Percentiles rank a stretch among this genome's conserved stretches.
Evolutionary conservation across 2,797 vertebrate genomes (phyloP).

Genomic region (Sternarchorhynchus goeldii): DNA sequence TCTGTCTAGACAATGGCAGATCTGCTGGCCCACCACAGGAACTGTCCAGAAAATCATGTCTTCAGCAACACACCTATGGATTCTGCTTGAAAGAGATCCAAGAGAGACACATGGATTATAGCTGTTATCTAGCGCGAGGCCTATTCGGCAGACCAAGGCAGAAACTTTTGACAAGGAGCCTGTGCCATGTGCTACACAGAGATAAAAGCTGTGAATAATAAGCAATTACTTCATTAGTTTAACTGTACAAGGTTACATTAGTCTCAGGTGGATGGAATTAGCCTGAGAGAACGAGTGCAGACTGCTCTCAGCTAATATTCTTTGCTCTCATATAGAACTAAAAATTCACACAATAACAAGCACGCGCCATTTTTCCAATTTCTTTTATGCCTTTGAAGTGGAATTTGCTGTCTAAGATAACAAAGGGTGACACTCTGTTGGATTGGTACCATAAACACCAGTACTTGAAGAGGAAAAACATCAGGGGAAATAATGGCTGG

Average conservation of each 20-base stretch:
- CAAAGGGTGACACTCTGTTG: conserved; percentile 23
- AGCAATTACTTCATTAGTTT: conserved; percentile 34
- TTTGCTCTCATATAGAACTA: neutral
- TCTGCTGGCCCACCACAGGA: conserved; percentile 3
- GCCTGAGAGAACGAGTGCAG: conserved; percentile 9
- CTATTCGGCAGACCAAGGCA: conserved; percentile 6
- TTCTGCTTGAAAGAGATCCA: conserved; percentile 1
- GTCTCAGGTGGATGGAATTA: conserved; percentile 48
- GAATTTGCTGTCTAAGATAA: conserved; percentile 21
- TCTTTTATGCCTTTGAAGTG: conserved; percentile 48
- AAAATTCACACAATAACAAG: conserved; percentile 34
- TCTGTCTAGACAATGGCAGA: conserved; percentile 39
- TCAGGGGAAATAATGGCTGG: conserved; percentile 19
- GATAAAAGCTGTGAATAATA: conserved; percentile 40
- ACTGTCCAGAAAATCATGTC: conserved; percentile 26
- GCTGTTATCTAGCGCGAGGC: neutral
- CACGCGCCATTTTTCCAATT: conserved; percentile 24
- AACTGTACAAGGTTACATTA: conserved; percentile 25
- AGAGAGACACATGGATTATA: conserved; percentile 14
- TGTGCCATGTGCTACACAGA: conserved; percentile 35
- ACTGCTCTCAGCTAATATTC: conserved; percentile 18
- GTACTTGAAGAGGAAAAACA: neutral
- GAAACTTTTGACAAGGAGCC: conserved; percentile 31
- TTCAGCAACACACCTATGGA: conserved; percentile 22
- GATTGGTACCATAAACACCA: conserved; percentile 20